Base-by-base conservation (phyloP, 2,797 vertebrate genomes). In the Aeoliscus strigatus region DNA sequence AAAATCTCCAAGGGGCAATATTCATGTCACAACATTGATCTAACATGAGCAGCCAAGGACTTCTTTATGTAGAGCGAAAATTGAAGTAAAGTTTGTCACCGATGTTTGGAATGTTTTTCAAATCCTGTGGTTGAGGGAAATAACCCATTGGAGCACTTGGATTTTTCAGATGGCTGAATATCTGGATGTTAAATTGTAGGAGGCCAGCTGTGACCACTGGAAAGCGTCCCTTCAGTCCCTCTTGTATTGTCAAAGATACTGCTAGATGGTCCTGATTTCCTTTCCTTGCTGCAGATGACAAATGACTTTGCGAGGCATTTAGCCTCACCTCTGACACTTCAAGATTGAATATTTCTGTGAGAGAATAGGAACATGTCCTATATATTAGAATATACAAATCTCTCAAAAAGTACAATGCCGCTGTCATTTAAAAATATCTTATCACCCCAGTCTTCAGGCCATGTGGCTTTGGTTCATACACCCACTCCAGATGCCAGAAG, bases 181-280 rank as follows among this genome's bases (percentile, higher is more conserved):
- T 66, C 44, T 54, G 58, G 66, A 41, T 50, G 32, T 36, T 45
- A 52, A 76, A 74, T 12, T 21, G 34, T 27, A 55, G 32, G 30
- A 30, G 58, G 78, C 61, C 74, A 80, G 77, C 72, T 79, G 70
- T 65, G 60, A 74, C 66, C 55, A n/a, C 46, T 65, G 56, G 39
- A 67, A 68, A 50, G 60, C 34, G 39, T 58, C 55, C 48, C 34
- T 34, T 49, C 27, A 32, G 46, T 68, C 39, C 14, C 49, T 51
- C 55, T 48, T 15, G 38, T 32, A 2, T 26, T 49, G 17, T 50
- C 21, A 58, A 41, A 64, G 38, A 48, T 38, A 29, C 6, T 21
- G 3, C 6, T 21, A 6, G 18, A 6, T 3, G 18, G n/a, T n/a
- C n/a, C n/a, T n/a, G n/a, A n/a, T n/a, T n/a, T n/a, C n/a, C n/a